Evolutionary conservation across 2,888 invertebrate species (phyloP).

Genomic region (Morinoia aosen): DNA sequence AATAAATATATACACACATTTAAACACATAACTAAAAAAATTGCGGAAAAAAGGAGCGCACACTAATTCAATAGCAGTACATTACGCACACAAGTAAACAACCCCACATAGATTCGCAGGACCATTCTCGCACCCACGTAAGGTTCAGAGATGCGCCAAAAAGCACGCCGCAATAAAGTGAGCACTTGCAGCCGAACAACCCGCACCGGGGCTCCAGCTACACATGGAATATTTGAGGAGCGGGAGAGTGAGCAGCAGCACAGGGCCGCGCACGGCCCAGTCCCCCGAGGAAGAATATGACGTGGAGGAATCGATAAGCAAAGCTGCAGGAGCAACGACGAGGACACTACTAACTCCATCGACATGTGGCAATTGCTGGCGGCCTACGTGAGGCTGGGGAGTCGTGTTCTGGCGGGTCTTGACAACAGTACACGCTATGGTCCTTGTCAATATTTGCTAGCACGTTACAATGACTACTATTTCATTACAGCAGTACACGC

Average conservation of each 20-base stretch:
- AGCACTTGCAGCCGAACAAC: neutral
- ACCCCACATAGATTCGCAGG: neutral
- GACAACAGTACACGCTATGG: too few species aligned
- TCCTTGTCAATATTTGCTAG: neutral
- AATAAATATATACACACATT: too few species aligned
- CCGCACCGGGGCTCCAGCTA: neutral
- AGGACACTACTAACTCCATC: neutral
- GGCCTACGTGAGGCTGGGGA: neutral
- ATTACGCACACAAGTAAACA: neutral
- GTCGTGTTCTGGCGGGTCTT: too few species aligned
- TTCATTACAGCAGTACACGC: neutral
- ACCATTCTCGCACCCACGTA: neutral
- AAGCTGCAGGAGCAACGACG: neutral
- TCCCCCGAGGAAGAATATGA: neutral
- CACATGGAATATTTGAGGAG: neutral
- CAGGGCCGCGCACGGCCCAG: neutral
- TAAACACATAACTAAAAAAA: neutral
- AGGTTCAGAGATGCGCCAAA: too few species aligned
- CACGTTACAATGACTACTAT: neutral
- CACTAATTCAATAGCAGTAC: neutral
- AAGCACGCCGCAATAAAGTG: neutral
- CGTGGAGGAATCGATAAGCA: slow-evolving; percentile 6
- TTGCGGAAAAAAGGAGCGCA: neutral
- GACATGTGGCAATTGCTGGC: neutral
- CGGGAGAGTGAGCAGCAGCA: neutral